These are phyloP conservation scores for Porites cylindrica DNA, from an alignment of 92 coral and sea anemone species.

Conservation along the genomic window DNA sequence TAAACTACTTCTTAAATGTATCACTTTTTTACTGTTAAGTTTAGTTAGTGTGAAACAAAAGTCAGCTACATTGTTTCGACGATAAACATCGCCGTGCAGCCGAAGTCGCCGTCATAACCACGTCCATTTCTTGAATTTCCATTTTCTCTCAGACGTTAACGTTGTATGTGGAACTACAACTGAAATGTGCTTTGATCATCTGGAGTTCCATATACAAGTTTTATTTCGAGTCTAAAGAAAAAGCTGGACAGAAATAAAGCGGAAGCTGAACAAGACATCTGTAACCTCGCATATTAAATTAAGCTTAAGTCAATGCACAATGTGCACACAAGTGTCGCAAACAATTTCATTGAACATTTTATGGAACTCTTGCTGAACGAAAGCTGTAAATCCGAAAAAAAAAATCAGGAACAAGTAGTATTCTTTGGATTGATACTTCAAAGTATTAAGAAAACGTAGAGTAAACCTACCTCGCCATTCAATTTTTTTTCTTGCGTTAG, in stretches of 20 bases:
- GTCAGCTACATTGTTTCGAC: no score
- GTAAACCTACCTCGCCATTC: conserved; percentile 39
- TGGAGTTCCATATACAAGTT: neutral
- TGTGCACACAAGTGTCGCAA: no score
- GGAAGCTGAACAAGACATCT: neutral
- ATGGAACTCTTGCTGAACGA: neutral
- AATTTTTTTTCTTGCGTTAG: conserved; percentile 33
- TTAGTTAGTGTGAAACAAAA: no score
- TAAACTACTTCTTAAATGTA: no score
- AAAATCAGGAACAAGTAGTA: neutral
- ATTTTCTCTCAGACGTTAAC: no score
- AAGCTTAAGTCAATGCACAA: no score
- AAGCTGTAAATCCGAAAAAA: neutral
- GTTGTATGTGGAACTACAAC: neutral
- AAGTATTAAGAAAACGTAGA: neutral
- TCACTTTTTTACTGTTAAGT: no score
- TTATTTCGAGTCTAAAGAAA: neutral
- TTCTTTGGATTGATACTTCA: neutral
- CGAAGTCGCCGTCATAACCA: neutral
- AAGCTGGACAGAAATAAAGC: neutral
- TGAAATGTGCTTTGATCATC: neutral
- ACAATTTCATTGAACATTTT: neutral
- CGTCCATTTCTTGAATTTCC: neutral
- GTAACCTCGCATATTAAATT: no score
- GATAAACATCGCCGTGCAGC: no score